A percentile compares a stretch with the other conserved stretches of the same genome.
phyloP scores from a whole-genome alignment of 2,888 invertebrate species.

The Eupsilia transversa region DNA sequence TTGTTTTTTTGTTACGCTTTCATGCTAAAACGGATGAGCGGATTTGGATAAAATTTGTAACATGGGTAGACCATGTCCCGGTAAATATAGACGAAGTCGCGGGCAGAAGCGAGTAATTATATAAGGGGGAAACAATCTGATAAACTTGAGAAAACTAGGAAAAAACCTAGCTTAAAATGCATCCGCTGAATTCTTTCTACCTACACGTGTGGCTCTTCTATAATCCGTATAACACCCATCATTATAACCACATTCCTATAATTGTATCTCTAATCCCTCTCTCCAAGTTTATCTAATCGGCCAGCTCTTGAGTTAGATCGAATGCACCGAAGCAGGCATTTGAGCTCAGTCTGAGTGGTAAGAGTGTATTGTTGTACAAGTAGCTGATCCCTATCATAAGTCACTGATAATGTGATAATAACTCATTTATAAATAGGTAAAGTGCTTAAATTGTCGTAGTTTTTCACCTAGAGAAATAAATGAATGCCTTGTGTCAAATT shows the following conservation, averaged over 20 bases:
- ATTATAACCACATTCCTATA: background rate
- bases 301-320: background rate
- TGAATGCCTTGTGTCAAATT: background rate
- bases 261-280: background rate
- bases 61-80: no score
- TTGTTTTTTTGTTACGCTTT: no score
- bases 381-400: background rate
- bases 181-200: no score
- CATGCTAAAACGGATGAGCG: no score
- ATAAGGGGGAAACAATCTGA: no score
- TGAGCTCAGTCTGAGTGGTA: conserved; percentile 12
- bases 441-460: background rate
- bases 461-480: background rate
- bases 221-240: background rate
- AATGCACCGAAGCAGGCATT: background rate
- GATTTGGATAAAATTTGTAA: no score
- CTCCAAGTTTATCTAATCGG: conserved; percentile 3
- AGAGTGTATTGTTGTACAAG: conserved; percentile 20
- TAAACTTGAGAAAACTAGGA: no score
- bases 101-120: no score
- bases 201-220: no score
- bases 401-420: conserved; percentile 11
- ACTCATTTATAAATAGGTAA: conserved; percentile 11
- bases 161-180: no score
- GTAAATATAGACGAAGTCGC: no score